Evolutionary conservation across 2,888 invertebrate species (phyloP).

Genomic region (Ligdia adustata): DNA sequence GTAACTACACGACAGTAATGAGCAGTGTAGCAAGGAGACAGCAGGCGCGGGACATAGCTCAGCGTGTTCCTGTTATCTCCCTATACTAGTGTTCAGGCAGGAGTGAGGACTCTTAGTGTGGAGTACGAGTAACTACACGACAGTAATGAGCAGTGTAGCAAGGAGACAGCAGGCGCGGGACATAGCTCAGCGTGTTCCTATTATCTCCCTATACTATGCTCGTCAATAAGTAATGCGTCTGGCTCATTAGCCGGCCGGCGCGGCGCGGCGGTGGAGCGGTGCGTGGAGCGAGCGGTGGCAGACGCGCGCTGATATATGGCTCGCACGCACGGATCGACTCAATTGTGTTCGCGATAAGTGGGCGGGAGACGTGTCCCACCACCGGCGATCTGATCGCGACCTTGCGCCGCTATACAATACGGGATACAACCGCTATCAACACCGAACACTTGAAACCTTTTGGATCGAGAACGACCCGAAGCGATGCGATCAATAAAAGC

Average conservation of each 20-base stretch:
- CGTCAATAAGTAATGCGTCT: constrained; percentile 42
- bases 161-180: no score
- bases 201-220: constrained; percentile 4
- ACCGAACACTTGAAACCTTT: constrained; percentile 11
- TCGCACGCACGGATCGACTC: constrained; percentile 67
- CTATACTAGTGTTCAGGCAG: no score
- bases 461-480: background rate
- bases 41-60: no score
- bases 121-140: no score
- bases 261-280: constrained; percentile 33
- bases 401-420: background rate
- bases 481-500: background rate
- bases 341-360: constrained; percentile 76
- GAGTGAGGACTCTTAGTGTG: no score
- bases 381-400: constrained; percentile 12
- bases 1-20: no score
- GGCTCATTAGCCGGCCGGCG: constrained; percentile 33
- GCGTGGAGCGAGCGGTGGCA: constrained; percentile 50
- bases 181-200: no score
- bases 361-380: constrained; percentile 56
- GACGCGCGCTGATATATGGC: constrained; percentile 66
- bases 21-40: no score
- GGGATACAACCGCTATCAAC: background rate
- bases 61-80: no score
- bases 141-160: no score